Evolutionary conservation across 2,113 vertebrate species (phyloP).

Genomic region (Propithecus coquereli): DNA sequence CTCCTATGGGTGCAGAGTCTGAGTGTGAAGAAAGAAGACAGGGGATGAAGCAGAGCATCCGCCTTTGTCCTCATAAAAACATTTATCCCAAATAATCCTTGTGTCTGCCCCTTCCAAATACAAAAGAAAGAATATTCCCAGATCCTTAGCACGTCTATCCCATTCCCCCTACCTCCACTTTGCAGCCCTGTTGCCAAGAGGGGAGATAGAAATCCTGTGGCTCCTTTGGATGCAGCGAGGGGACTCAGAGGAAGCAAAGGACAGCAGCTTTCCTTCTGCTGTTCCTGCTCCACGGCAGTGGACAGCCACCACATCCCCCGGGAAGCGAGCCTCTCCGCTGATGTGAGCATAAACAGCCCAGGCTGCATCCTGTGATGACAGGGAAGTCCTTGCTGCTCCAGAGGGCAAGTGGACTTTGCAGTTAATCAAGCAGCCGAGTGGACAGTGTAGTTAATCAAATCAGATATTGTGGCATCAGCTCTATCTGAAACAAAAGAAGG

Average conservation of each 20-base stretch:
- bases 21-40: neutral
- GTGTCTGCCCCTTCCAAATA: neutral
- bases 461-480: conserved; percentile 62
- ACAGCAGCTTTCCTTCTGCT: neutral
- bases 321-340: conserved; percentile 1
- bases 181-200: neutral
- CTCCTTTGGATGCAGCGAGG: neutral
- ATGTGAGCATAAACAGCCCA: conserved; percentile 23
- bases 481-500: conserved; percentile 56
- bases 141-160: neutral
- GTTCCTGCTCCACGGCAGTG: neutral
- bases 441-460: conserved; percentile 68
- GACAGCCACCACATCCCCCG: conserved; percentile 11
- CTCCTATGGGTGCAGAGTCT: neutral
- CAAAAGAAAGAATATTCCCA: neutral
- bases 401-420: conserved; percentile 38
- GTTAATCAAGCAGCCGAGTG: conserved; percentile 50
- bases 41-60: neutral
- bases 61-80: neutral
- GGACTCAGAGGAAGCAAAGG: neutral
- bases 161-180: neutral
- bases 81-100: neutral
- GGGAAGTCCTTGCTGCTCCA: conserved; percentile 34
- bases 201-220: neutral
- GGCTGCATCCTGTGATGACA: neutral